These are phyloP conservation scores for Cossypha caffra DNA, from an alignment of 2,797 vertebrate species.

Conservation along the genomic window DNA sequence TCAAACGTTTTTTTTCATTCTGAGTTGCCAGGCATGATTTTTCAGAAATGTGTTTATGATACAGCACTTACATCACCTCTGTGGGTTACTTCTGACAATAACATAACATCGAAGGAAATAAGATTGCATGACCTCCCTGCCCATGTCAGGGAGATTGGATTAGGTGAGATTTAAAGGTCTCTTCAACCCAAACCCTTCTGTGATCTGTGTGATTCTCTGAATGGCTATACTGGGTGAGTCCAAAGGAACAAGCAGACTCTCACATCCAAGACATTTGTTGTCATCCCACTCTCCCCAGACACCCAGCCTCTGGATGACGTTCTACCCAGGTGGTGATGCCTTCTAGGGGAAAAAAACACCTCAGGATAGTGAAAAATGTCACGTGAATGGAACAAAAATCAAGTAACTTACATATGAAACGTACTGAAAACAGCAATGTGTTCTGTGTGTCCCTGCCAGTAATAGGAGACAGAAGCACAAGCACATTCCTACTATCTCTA, in stretches of 20 bases:
- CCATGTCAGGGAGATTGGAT: background rate
- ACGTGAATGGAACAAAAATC: background rate
- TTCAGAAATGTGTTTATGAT: background rate
- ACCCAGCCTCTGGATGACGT: background rate
- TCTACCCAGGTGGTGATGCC: background rate
- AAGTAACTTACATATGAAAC: background rate
- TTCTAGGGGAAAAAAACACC: background rate
- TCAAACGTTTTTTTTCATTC: background rate
- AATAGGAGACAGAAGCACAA: background rate
- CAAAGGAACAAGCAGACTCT: background rate
- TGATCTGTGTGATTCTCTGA: background rate
- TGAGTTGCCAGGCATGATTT: background rate
- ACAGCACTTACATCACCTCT: background rate
- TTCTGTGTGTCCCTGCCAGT: background rate
- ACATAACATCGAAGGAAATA: background rate
- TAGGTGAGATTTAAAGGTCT: background rate
- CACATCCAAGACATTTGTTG: background rate
- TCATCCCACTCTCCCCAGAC: background rate
- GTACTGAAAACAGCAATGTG: background rate
- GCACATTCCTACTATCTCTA: background rate
- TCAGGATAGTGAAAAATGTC: background rate
- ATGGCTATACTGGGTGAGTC: background rate
- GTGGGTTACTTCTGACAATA: background rate
- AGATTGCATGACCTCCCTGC: background rate
- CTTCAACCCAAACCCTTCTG: background rate